Percentiles rank a stretch among this genome's conserved stretches.
Evolutionary conservation across 2,113 vertebrate genomes (phyloP).

Genomic region (Orthonyx spaldingii): DNA sequence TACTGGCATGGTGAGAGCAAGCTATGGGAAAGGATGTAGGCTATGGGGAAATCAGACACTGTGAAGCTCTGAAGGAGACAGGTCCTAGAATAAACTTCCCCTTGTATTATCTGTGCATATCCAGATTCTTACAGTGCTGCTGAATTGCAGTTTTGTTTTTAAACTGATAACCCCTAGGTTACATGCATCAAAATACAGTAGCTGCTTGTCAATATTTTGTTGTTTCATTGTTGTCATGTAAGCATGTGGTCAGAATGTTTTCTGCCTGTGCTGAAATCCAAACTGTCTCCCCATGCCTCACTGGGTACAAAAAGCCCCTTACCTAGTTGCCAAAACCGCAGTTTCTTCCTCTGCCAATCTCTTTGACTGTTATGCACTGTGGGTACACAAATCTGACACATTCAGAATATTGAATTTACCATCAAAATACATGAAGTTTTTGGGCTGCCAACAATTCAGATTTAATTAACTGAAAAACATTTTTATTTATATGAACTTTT

Average conservation of each 20-base stretch:
- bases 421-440: neutral
- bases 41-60: neutral
- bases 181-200: neutral
- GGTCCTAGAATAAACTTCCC: conserved; percentile 59
- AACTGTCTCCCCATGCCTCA: neutral
- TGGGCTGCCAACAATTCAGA: neutral
- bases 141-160: conserved; percentile 39
- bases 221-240: neutral
- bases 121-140: neutral
- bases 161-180: neutral
- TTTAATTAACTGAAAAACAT: neutral
- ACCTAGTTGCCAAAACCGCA: neutral
- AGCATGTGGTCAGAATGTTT: neutral
- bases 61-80: conserved; percentile 46
- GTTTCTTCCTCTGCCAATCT: conserved; percentile 13
- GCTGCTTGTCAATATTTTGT: neutral
- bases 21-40: conserved; percentile 29
- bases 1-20: neutral
- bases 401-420: neutral
- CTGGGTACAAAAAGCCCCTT: neutral
- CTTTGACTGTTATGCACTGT: neutral
- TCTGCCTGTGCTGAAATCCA: neutral
- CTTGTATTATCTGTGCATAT: conserved; percentile 13
- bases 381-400: neutral
- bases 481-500: neutral